Evolutionary conservation across 2,113 vertebrate genomes (phyloP), one percentile per base, ranked within the genome.

Genomic region (Prionailurus viverrinus): DNA sequence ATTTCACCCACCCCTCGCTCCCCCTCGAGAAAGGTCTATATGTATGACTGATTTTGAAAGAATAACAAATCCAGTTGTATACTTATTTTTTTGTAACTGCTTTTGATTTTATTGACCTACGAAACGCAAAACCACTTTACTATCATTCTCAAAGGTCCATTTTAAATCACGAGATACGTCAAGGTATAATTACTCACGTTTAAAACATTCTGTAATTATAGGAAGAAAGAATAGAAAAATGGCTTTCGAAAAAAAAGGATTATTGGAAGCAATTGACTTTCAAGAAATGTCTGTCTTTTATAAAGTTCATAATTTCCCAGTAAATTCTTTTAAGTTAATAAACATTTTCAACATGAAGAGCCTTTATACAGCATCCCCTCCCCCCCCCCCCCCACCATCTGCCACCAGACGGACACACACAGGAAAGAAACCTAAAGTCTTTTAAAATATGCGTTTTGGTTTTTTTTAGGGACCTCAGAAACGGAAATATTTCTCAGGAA

Each of bases 321-420:
- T 89, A 96, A 97, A 98, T 91, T 97, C 95, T 96, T 98, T 97
- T 97, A 97, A 97, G 90, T 97, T 94, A 97, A 98, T 96, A 92
- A 95, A 97, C 91, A 89, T 97, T 86, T 97, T 94, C 84, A 97
- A 91, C 85, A 79, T 58, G 48, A 96, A 94, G 78, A 94, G 51
- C 45, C 45, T 33, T 73, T 95, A 80, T 15, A 90, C 93, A 76
- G 19, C 18, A 8, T 23, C 71, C 58, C 36, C 36, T 36, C 36
- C 82, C 79, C 3, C 11, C 80, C 58, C 51, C 82, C 79, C 3
- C 7, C 80, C 55, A 51, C 89, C 51, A 79, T 92, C 89, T 91
- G 84, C 92, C 71, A 94, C 81, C n/a, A 81, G 33, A 90, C 27
- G 63, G 29, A 94, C 36, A 86, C 45, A 85, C 71, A 78, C 71